Conservation (phyloP, 2,113 vertebrate genomes). For the Syrmaticus mikado region DNA sequence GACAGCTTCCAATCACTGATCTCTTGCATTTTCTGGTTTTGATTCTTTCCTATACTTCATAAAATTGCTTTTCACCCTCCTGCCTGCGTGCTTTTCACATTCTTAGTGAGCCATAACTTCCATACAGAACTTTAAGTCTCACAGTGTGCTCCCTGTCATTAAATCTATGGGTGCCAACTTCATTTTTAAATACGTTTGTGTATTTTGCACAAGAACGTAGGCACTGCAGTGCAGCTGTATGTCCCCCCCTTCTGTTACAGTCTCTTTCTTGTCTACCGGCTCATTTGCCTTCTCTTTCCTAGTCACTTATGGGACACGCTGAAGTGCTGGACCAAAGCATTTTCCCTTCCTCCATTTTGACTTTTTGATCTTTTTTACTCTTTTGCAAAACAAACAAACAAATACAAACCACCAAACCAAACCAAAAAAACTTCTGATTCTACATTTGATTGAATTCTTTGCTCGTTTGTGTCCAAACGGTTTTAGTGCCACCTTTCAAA, state of each 20-base stretch:
- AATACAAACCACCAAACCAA: not conserved
- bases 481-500: not conserved
- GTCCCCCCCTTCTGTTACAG: not conserved
- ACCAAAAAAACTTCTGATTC: not conserved
- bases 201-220: too few relatives aligned
- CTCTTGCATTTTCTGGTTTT: not conserved
- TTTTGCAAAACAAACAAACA: not conserved
- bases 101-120: not conserved
- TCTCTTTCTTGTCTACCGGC: not conserved
- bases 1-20: not conserved
- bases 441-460: not conserved
- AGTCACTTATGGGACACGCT: not conserved
- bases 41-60: not conserved
- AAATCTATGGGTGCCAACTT: not conserved
- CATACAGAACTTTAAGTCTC: accelerated
- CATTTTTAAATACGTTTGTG: not conserved
- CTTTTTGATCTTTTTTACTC: not conserved
- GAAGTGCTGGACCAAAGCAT: not conserved
- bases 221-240: not conserved
- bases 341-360: not conserved
- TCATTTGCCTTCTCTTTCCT: not conserved
- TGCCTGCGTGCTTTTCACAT: not conserved
- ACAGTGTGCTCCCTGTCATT: not conserved
- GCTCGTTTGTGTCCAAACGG: accelerated
- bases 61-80: not conserved